Conservation (phyloP, 2,113 vertebrate species). For the Macquaria ambigua region DNA sequence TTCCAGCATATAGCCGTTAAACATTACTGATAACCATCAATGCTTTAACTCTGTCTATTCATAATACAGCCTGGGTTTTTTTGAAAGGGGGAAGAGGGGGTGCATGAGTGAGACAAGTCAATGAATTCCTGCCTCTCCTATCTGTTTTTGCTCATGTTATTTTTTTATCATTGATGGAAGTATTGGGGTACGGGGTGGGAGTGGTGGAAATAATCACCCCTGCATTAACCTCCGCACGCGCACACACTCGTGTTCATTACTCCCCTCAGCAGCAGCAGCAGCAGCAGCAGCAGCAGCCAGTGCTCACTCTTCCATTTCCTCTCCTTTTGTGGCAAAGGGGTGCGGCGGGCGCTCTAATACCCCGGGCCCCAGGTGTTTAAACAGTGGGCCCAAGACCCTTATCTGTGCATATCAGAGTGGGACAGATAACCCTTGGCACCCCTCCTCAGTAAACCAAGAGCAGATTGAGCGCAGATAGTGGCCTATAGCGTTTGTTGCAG, state of each 20-base stretch:
- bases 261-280: constrained; percentile 26
- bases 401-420: constrained; percentile 86
- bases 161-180: constrained; percentile 38
- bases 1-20: constrained; percentile 69
- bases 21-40: constrained; percentile 67
- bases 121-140: constrained; percentile 26
- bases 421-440: constrained; percentile 89
- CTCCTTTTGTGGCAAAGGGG: constrained; percentile 64
- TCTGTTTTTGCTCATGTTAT: constrained; percentile 27
- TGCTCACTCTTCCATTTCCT: constrained; percentile 75
- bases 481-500: constrained; percentile 73
- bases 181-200: constrained; percentile 29
- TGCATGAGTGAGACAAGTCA: constrained; percentile 33
- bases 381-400: constrained; percentile 82
- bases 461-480: constrained; percentile 82
- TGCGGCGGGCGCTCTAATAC: constrained; percentile 71
- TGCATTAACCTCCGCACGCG: constrained; percentile 60
- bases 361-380: constrained; percentile 81
- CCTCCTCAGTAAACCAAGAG: constrained; percentile 80
- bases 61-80: constrained; percentile 20
- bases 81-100: neutral
- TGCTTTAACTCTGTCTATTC: constrained; percentile 41
- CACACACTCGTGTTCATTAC: constrained; percentile 63
- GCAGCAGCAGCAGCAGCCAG: constrained; percentile 26
- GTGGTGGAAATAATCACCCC: constrained; percentile 47